Percentiles rank a stretch among this genome's conserved stretches.
Evolutionary conservation across 1,140 invertebrate genomes (phyloP).

Genomic region (Meloidogyne floridensis): DNA sequence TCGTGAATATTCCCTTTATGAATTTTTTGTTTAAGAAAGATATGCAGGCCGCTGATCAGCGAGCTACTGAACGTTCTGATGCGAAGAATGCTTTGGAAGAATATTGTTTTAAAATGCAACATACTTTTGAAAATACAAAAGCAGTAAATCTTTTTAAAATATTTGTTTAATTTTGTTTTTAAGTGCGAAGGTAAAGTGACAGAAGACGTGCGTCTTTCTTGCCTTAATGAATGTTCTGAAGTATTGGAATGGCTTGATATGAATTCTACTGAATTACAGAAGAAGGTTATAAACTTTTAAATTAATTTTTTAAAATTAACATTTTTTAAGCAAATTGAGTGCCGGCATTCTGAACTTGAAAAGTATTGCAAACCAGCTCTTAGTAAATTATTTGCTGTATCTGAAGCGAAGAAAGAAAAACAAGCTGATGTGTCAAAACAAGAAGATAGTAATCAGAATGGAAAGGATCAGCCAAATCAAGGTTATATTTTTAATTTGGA

Average conservation of each 20-base stretch:
- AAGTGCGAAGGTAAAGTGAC: conserved; percentile 23
- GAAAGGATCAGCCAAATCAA: neutral
- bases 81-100: conserved; percentile 33
- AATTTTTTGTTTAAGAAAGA: conserved; percentile 68
- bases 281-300: conserved; percentile 10
- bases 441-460: neutral
- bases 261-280: conserved; percentile 19
- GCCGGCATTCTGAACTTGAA: conserved; percentile 27
- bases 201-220: conserved; percentile 15
- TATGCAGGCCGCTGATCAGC: conserved; percentile 74
- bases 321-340: conserved; percentile 26
- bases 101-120: conserved; percentile 23
- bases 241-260: conserved; percentile 31
- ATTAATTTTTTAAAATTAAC: neutral
- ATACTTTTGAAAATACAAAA: conserved; percentile 15
- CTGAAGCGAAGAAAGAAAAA: neutral
- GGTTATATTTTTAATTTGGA: neutral
- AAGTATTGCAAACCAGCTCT: conserved; percentile 24
- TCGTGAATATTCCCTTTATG: neutral
- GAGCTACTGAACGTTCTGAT: conserved; percentile 75
- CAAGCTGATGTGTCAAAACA: neutral
- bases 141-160: neutral
- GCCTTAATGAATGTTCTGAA: conserved; percentile 4
- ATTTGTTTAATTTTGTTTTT: neutral
- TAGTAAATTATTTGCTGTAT: conserved; percentile 13